Conservation (phyloP, 2,888 invertebrate species). For the Cyclophora albipunctata region DNA sequence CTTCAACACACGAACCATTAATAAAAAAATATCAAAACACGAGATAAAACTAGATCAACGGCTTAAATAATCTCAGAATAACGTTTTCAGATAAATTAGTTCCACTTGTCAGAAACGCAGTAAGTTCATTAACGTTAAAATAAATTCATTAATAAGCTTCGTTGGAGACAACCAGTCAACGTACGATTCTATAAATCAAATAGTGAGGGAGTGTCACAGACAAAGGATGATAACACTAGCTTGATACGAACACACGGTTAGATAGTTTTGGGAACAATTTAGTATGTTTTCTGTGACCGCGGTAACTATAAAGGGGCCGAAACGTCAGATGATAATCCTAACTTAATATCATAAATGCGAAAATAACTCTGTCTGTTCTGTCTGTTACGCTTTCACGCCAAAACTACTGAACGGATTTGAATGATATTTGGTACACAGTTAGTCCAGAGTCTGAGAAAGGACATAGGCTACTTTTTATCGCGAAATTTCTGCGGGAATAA, state of each 20-base stretch:
- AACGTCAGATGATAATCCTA: too few relatives aligned
- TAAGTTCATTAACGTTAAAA: constrained; percentile 74
- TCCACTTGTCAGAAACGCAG: constrained; percentile 68
- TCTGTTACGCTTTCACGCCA: too few relatives aligned
- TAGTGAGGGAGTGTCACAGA: constrained; percentile 71
- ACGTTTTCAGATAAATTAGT: constrained; percentile 62
- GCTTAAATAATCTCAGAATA: constrained; percentile 46
- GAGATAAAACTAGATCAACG: constrained; percentile 15
- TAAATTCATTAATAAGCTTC: constrained; percentile 73
- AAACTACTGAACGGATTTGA: too few relatives aligned
- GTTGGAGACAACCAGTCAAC: constrained; percentile 64
- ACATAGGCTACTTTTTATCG: too few relatives aligned
- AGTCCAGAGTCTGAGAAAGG: too few relatives aligned
- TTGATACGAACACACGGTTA: constrained; percentile 32
- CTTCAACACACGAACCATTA: too few relatives aligned
- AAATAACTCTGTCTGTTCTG: too few relatives aligned
- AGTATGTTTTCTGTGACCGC: too few relatives aligned
- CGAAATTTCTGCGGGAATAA: too few relatives aligned
- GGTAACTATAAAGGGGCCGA: too few relatives aligned
- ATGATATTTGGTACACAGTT: too few relatives aligned
- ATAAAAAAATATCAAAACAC: constrained; percentile 1
- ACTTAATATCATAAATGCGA: too few relatives aligned
- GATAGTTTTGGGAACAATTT: constrained; percentile 11
- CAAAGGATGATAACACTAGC: constrained; percentile 59
- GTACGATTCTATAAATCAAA: constrained; percentile 73